phyloP scores from a whole-genome alignment of 2,797 vertebrate genomes.

The Hybognathus amarus region DNA sequence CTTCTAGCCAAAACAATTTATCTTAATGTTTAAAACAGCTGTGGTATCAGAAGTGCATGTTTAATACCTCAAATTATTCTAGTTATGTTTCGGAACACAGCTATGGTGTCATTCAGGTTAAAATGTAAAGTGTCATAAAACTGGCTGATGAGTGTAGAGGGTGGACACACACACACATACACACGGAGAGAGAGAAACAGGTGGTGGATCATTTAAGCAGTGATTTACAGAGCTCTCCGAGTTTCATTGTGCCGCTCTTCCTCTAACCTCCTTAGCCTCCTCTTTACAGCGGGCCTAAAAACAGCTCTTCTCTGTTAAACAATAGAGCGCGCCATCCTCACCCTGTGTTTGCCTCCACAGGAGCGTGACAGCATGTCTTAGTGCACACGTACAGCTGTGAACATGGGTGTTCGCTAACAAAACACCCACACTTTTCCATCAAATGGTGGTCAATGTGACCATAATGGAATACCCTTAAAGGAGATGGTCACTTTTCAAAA shows the following conservation, averaged over 20 bases:
- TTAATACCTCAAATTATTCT: not conserved
- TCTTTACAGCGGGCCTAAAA: slow-evolving; percentile 27
- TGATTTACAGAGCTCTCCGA: slow-evolving; percentile 72
- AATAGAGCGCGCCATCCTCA: slow-evolving; percentile 45
- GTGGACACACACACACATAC: slow-evolving; percentile 51
- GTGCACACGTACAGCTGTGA: slow-evolving; percentile 30
- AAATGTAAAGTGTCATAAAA: slow-evolving; percentile 18
- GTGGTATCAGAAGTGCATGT: not conserved
- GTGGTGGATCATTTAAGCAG: slow-evolving; percentile 74
- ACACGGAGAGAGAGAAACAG: slow-evolving; percentile 61
- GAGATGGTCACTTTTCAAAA: not conserved
- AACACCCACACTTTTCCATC: slow-evolving; percentile 18
- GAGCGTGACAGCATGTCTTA: slow-evolving; percentile 33
- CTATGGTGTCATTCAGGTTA: not conserved
- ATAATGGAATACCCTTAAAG: slow-evolving; percentile 22
- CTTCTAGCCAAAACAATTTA: not conserved
- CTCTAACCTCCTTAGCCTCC: slow-evolving; percentile 46
- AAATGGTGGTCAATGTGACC: slow-evolving; percentile 2
- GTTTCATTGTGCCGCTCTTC: slow-evolving; percentile 70
- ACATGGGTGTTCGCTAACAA: slow-evolving; percentile 31
- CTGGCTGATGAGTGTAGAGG: slow-evolving; percentile 65
- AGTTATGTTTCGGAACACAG: slow-evolving; percentile 9
- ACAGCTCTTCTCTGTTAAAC: slow-evolving; percentile 46
- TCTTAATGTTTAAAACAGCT: not conserved
- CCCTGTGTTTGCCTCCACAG: slow-evolving; percentile 27